Base-by-base conservation (phyloP, 2,797 vertebrate species). In the Diglossa cyanea region DNA sequence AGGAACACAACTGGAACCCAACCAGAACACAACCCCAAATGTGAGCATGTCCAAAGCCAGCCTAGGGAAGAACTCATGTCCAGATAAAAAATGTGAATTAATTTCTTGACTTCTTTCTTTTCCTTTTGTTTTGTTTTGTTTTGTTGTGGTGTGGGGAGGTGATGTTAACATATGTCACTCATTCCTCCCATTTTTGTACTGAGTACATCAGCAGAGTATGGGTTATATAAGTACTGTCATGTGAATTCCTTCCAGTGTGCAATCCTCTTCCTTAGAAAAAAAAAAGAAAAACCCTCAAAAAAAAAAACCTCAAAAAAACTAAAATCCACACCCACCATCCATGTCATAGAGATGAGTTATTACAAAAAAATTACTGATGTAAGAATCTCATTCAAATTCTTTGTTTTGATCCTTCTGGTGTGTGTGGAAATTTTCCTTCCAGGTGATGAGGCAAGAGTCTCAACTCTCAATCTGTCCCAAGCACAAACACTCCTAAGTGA, bases 401-500 rank as follows among this genome's bases (percentile, higher is more conserved):
- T 78, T 78, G 9, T 47, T 95, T 86, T 81, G 31, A 40, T 93
- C 58, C 30, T 84, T 72, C 35, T 76, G 10, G 6, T 65, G n/a
- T 73, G 10, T 92, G 70, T 73, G 23, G 54, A 94, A 93, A 90
- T 94, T 91, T 81, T 67, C 37, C 42, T 78, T 84, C 17, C 21
- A 84, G 63, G 4, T 63, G 50, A 66, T 93, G 70, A 94, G 8
- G 58, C 62, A 93, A 95, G 47, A 85, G 19, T 18, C 28, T 67
- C 68, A 50, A 79, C 30, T 76, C 68, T 88, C 33, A 37, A 44
- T 67, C 57, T 53, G 24, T 85, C 24, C 44, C 28, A 71, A 68
- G 25, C 6, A 10, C 24, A 92, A 92, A 71, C 45, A 74, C 42
- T 85, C 44, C 37, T 63, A 79, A 85, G 48, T 82, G 44, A 74